Conservation (phyloP, 2,113 vertebrate genomes). For the Mola mola region DNA sequence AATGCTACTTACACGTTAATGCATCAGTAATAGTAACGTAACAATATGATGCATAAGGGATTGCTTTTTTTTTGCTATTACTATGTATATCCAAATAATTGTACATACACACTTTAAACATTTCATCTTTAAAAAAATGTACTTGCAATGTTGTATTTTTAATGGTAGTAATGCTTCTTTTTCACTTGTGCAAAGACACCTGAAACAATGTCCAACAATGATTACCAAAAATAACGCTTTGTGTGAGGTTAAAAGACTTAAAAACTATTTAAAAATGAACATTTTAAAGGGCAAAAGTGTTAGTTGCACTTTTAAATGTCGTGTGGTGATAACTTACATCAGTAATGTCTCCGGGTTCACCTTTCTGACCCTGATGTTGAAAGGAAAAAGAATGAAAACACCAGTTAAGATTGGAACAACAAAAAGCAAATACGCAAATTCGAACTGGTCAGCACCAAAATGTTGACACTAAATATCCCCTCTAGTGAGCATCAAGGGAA, state of each 20-base stretch:
- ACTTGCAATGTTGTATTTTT: not conserved
- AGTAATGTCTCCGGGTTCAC: conserved; percentile 92
- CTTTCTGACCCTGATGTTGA: conserved; percentile 88
- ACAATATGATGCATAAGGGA: not conserved
- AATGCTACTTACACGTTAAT: not conserved
- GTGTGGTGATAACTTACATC: conserved; percentile 80
- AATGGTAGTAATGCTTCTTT: not conserved
- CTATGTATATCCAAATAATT: no score
- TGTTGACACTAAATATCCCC: conserved; percentile 9
- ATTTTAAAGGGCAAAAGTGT: not conserved
- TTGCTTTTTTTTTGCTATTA: no score
- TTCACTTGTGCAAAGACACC: not conserved
- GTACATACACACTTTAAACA: no score
- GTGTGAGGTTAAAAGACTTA: not conserved
- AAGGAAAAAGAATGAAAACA: conserved; percentile 33
- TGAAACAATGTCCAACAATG: not conserved
- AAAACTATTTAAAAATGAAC: not conserved
- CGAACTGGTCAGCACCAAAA: not conserved
- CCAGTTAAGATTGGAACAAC: not conserved
- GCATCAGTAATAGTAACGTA: not conserved
- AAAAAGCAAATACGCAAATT: not conserved
- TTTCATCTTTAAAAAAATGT: not conserved
- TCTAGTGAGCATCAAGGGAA: not conserved
- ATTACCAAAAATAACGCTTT: not conserved
- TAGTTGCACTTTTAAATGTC: not conserved